Evolutionary conservation across 1,140 invertebrate genomes (phyloP), one percentile per base, ranked within the genome.

Genomic region (Tetragnatha versicolor): DNA sequence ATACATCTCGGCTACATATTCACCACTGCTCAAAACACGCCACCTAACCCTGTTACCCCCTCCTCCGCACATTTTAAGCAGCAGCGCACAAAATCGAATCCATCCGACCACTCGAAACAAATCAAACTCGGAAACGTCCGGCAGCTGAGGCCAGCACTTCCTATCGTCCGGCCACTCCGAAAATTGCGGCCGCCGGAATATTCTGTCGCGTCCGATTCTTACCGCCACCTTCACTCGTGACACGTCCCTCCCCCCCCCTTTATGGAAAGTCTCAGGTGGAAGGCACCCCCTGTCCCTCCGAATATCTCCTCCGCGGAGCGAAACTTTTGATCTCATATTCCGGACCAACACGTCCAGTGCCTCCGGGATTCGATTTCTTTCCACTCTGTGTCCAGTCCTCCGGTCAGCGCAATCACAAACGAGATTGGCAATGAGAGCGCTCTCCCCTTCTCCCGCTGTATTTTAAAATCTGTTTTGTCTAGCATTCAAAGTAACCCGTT

Each of bases 311-410:
- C 27, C 39, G 55, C 39, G 58, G 72, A 63, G 55, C 39, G 58
- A 75, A 75, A 65, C 49, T 77, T 77, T 66, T 77, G 73, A 77
- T 77, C 73, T 77, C 73, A 77, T 77, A 77, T 77, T 77, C 73
- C 73, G 73, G n/a, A 31, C 29, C 22, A 65, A 65, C 60, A 65
- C 60, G 60, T 61, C 70, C 37, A 61, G 37, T 12, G 47, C 14
- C 7, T 31, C 55, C 68, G 49, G 31, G 73, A 75, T 63, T 49
- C 61, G 72, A 75, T 58, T 60, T 58, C 35, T 29, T 27, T 31
- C 33, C 33, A 9, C 51, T 25, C 51, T 29, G 14, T 22, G 35
- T 47, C 27, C 33, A 17, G 12, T 12, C 31, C 37, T 53, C 29
- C 33, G 68, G 68, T 65, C 73, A 77, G 47, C 60, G 47, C 73